Evolutionary conservation across 1,140 invertebrate genomes (phyloP).

Genomic region (Drosophila navojoa): DNA sequence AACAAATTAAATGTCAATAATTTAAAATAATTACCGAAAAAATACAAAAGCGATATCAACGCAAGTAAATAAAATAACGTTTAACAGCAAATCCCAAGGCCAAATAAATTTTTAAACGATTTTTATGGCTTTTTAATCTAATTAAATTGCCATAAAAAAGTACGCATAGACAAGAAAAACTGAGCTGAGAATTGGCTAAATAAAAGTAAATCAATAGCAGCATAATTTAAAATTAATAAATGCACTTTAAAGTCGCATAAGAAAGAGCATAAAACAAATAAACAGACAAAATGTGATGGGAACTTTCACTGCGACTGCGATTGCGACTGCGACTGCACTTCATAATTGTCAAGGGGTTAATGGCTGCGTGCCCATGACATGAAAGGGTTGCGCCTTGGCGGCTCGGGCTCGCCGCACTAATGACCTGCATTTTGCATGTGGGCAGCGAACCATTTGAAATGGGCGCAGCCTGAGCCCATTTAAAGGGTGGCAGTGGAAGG

Average conservation of each 20-base stretch:
- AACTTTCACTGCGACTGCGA: not conserved
- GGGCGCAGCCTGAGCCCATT: not conserved
- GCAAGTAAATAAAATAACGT: slow-evolving; percentile 23
- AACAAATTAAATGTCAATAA: slow-evolving; percentile 77
- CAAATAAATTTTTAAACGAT: slow-evolving; percentile 37
- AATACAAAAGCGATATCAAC: not conserved
- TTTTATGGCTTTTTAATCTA: slow-evolving; percentile 76
- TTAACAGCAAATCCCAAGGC: slow-evolving; percentile 39
- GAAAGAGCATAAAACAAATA: not conserved
- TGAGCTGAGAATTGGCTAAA: slow-evolving; percentile 13
- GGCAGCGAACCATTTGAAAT: slow-evolving; percentile 31
- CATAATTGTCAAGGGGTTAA: slow-evolving; percentile 52
- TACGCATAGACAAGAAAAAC: slow-evolving; percentile 3
- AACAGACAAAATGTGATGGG: not conserved
- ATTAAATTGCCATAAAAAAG: slow-evolving; percentile 69
- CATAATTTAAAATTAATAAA: slow-evolving; percentile 28
- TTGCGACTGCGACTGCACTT: slow-evolving; percentile 18
- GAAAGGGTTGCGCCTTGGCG: slow-evolving; percentile 27
- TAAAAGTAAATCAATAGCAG: slow-evolving; percentile 53
- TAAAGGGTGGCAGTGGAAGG: not conserved
- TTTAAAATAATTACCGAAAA: slow-evolving; percentile 67
- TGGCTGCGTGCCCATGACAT: slow-evolving; percentile 49
- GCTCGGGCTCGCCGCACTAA: slow-evolving; percentile 52
- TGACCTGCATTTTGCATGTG: slow-evolving; percentile 71
- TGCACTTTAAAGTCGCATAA: slow-evolving; percentile 49